Percentiles rank a stretch among this genome's conserved stretches.
Evolutionary conservation across 1,140 invertebrate species (phyloP).

Genomic region (Plectrocnemia conspersa): DNA sequence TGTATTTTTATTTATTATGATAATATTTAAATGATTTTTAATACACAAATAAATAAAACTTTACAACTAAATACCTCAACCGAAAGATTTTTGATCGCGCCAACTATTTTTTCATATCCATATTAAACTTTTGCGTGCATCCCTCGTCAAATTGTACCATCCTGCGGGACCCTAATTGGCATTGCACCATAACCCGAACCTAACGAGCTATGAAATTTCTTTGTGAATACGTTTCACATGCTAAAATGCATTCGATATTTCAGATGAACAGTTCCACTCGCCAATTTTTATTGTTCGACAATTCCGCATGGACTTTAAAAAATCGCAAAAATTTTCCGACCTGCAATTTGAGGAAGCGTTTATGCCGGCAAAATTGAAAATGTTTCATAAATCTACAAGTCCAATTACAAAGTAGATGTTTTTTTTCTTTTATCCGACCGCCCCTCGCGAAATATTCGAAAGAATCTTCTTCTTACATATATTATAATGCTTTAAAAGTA

Average conservation of each 20-base stretch:
- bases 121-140: no score
- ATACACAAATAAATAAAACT: no score
- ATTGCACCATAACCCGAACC: slow-evolving; percentile 18
- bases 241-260: slow-evolving; percentile 15
- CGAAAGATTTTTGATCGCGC: no score
- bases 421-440: slow-evolving; percentile 8
- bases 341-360: slow-evolving; percentile 7
- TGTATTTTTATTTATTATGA: no score
- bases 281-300: background rate
- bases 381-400: slow-evolving; percentile 34
- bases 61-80: no score
- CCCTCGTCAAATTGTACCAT: no score
- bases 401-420: slow-evolving; percentile 11
- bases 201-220: slow-evolving; percentile 31
- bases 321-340: background rate
- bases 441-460: no score
- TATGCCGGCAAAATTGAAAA: slow-evolving; percentile 30
- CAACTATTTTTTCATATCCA: no score
- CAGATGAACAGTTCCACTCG: slow-evolving; percentile 6
- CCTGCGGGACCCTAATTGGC: slow-evolving; percentile 27
- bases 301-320: background rate
- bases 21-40: no score
- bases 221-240: slow-evolving; percentile 23
- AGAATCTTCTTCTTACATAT: slow-evolving; percentile 27
- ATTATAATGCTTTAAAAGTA: slow-evolving; percentile 36